phyloP scores from a whole-genome alignment of 2,113 vertebrate species.

The Ellobius talpinus region DNA sequence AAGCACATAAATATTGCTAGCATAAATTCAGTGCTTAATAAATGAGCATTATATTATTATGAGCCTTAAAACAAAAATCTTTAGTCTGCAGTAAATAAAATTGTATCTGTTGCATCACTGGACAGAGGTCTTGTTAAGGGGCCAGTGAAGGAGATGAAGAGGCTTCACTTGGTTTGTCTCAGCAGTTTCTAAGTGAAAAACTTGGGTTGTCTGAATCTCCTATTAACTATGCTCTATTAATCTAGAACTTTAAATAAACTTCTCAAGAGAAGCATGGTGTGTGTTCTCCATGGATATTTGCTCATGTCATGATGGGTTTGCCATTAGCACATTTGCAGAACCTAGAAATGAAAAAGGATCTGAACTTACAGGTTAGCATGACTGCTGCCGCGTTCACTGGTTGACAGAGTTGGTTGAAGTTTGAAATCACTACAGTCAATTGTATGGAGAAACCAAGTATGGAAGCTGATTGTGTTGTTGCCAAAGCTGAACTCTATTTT shows the following conservation, averaged over 20 bases:
- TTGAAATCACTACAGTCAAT: neutral
- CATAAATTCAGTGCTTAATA: neutral
- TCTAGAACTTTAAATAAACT: neutral
- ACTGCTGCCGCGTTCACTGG: neutral
- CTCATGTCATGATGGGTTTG: neutral
- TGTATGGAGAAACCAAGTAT: neutral
- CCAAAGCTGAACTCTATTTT: constrained; percentile 18
- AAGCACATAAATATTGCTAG: neutral
- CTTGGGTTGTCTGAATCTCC: constrained; percentile 1
- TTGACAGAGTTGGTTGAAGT: neutral
- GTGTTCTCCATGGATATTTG: neutral
- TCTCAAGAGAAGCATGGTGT: neutral
- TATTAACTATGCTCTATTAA: neutral
- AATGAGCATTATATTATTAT: neutral
- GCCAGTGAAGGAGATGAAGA: neutral
- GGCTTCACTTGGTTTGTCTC: constrained; percentile 14
- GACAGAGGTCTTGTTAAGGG: neutral
- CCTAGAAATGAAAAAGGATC: neutral
- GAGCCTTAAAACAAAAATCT: constrained; percentile 25
- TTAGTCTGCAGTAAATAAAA: constrained; percentile 24
- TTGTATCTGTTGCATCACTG: neutral
- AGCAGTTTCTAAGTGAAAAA: neutral
- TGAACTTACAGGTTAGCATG: neutral
- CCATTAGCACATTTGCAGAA: constrained; percentile 1
- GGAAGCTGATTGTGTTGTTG: neutral